Evolutionary conservation across 1,140 invertebrate genomes (phyloP), one percentile per base, ranked within the genome.

Genomic region (Laupala kohalensis): DNA sequence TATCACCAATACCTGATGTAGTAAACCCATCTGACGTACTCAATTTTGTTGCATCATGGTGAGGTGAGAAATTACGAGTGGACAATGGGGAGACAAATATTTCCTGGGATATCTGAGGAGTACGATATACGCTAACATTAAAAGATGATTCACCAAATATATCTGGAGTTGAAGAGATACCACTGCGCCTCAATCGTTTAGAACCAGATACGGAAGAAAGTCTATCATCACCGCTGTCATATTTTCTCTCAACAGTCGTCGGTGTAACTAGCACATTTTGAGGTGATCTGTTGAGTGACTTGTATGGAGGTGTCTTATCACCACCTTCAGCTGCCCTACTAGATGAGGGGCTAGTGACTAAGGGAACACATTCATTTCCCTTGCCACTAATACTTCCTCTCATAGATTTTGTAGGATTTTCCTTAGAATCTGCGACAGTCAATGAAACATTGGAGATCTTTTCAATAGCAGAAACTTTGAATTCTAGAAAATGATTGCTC

Each of bases 51-150:
- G 19, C 4, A 68, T 27, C n/a, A n/a, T n/a, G 12, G 12, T 29
- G n/a, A 29, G 12, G 15, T 68, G 27, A 9, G 67, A 29, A 24
- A 29, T 23, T 30, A 37, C 9, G n/a, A 23, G 67, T 29, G 4
- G 70, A 71, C 15, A 71, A 53, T 66, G 70, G 70, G 6, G 70
- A 71, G n/a, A 71, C 70, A 71, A 62, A 23, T 28, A 26, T 25
- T 29, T 71, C 70, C 24, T 64, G 9, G 24, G 70, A n/a, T 64
- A 71, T 27, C 19, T 25, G 26, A 65, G 70, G 70, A 24, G 70
- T 71, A 28, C 23, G 9, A 5, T 64, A 23, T 63, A 19, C 25
- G 26, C 63, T 63, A 26, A 71, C 64, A 71, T 71, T 63, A 28
- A 71, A 71, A 23, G 70, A 64, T 6, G 27, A 53, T 13, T 53